Evolutionary conservation across 2,113 vertebrate species (phyloP).

Genomic region (Cacatua alba): DNA sequence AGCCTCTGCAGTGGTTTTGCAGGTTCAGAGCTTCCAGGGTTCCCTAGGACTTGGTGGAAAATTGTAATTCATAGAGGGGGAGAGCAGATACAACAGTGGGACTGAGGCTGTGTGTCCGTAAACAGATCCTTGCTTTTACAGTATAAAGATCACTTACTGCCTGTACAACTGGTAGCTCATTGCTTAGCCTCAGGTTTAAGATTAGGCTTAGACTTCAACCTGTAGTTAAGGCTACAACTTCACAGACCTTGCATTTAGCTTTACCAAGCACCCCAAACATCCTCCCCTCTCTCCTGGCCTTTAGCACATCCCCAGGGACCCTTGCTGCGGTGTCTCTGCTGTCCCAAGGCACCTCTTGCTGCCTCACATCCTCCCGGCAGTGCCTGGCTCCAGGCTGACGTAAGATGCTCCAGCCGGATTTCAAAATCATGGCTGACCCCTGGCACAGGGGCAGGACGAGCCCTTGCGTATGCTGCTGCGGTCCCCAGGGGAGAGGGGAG

Average conservation of each 20-base stretch:
- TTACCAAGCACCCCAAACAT: not conserved
- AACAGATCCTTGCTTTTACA: not conserved
- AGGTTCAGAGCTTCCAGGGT: not conserved
- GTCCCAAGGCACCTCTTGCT: not conserved
- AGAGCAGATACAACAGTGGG: not conserved
- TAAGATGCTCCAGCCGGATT: not conserved
- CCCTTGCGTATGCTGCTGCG: not conserved
- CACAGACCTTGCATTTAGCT: not conserved
- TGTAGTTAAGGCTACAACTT: not conserved
- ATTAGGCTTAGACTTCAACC: not conserved
- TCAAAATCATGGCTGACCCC: rapidly evolving
- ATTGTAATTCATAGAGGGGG: not conserved
- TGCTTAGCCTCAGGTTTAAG: not conserved
- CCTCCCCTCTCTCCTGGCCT: not conserved
- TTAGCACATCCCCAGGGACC: not conserved
- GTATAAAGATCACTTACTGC: not conserved
- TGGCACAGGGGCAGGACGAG: rapidly evolving
- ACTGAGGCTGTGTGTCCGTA: not conserved
- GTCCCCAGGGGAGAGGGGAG: not conserved
- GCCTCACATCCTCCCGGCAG: not conserved
- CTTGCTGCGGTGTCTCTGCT: not conserved
- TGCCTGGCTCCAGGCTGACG: not conserved
- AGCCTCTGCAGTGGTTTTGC: not conserved
- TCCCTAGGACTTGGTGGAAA: not conserved
- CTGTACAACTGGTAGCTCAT: not conserved